phyloP scores from a whole-genome alignment of 2,797 vertebrate species.

The Hydrocynus forskahlii region DNA sequence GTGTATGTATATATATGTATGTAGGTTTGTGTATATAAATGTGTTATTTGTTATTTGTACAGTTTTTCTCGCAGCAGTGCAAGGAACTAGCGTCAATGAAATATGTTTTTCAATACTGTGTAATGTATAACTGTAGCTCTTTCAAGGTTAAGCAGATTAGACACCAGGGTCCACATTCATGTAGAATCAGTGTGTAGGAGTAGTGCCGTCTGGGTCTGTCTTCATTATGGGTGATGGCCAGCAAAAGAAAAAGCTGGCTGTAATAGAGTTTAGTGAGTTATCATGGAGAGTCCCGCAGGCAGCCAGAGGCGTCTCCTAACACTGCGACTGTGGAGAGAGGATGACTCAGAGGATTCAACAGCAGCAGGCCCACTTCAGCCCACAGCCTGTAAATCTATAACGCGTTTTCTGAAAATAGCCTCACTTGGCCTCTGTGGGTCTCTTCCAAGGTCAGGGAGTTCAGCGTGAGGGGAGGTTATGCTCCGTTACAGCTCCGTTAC shows the following conservation, averaged over 20 bases:
- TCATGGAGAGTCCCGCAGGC: not conserved
- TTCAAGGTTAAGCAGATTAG: not conserved
- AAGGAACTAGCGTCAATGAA: too few species aligned
- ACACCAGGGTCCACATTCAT: not conserved
- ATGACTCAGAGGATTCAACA: slow-evolving; percentile 18
- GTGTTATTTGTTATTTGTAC: too few species aligned
- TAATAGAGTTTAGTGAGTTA: slow-evolving; percentile 6
- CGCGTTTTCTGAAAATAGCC: not conserved
- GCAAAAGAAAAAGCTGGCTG: not conserved
- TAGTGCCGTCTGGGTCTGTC: not conserved
- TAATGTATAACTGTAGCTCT: not conserved
- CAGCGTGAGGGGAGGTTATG: not conserved
- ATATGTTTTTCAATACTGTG: not conserved
- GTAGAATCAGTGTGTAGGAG: not conserved
- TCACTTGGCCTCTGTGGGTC: not conserved
- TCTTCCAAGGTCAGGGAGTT: not conserved
- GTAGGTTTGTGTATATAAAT: too few species aligned
- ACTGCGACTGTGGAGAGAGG: not conserved
- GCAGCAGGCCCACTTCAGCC: slow-evolving; percentile 3
- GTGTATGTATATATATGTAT: too few species aligned
- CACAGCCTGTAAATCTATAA: slow-evolving; percentile 1
- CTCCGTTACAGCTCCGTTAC: not conserved
- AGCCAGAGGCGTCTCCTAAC: not conserved
- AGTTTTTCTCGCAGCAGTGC: too few species aligned
- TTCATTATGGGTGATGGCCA: not conserved